phyloP scores from a whole-genome alignment of 1,140 invertebrate species.

The Procambarus virginalis region DNA sequence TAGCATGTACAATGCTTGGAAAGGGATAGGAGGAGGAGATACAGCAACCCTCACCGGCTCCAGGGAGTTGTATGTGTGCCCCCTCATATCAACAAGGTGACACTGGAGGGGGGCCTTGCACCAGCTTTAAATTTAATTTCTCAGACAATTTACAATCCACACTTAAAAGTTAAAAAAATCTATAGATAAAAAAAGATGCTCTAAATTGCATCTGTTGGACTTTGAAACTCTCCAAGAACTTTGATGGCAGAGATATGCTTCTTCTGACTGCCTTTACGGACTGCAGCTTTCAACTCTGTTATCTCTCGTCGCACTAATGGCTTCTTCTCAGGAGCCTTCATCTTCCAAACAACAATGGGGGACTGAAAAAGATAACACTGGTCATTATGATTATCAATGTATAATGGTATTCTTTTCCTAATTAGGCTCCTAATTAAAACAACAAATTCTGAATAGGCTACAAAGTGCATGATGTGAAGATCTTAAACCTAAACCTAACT shows the following conservation, averaged over 20 bases:
- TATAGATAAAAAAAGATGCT: conserved; percentile 4
- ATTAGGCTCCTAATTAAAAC: too few relatives aligned
- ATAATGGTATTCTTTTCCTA: too few relatives aligned
- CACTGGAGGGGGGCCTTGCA: too few relatives aligned
- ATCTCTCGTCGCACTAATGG: conserved; percentile 94
- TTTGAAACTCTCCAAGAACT: conserved; percentile 94
- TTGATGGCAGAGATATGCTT: conserved; percentile 94
- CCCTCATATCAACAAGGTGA: too few relatives aligned
- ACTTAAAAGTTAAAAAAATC: not conserved
- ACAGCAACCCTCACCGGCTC: too few relatives aligned
- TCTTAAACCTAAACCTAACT: too few relatives aligned
- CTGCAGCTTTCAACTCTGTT: conserved; percentile 94
- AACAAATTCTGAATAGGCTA: too few relatives aligned
- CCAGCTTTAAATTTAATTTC: not conserved
- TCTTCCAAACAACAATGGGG: conserved; percentile 98
- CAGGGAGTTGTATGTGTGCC: too few relatives aligned
- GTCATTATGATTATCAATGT: too few relatives aligned
- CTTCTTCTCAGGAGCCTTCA: conserved; percentile 99
- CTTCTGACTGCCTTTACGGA: conserved; percentile 94
- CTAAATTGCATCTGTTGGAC: conserved; percentile 90
- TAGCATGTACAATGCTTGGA: too few relatives aligned
- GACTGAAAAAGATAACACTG: conserved; percentile 79
- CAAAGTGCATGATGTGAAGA: too few relatives aligned
- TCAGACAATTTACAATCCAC: not conserved
- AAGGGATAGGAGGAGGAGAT: too few relatives aligned